Evolutionary conservation across 2,113 vertebrate species (phyloP).

Genomic region (Phocoena phocoena): DNA sequence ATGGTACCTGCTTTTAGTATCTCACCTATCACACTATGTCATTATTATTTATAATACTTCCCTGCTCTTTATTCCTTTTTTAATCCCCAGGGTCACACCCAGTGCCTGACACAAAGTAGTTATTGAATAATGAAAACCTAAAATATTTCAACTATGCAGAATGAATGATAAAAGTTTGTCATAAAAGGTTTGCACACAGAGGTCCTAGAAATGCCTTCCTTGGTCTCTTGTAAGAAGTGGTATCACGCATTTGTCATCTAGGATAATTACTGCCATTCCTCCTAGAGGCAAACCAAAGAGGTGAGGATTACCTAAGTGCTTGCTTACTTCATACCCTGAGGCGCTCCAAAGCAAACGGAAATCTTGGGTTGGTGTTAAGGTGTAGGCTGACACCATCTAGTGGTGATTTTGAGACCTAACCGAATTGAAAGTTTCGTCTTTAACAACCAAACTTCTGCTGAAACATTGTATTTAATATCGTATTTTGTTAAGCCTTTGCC

Average conservation of each 20-base stretch:
- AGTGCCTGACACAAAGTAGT: not conserved
- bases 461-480: not conserved
- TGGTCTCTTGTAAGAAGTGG: not conserved
- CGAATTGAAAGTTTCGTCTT: slow-evolving; percentile 12
- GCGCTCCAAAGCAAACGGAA: not conserved
- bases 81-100: not conserved
- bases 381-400: slow-evolving; percentile 68
- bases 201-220: not conserved
- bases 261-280: not conserved
- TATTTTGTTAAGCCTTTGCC: not conserved
- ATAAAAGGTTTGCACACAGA: not conserved
- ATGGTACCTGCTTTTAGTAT: not conserved
- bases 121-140: not conserved
- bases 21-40: not conserved
- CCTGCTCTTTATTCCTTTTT: not conserved
- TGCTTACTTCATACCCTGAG: not conserved
- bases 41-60: not conserved
- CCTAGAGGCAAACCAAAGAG: not conserved
- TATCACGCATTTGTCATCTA: not conserved
- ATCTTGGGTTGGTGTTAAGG: not conserved
- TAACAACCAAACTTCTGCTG: not conserved
- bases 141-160: slow-evolving; percentile 37
- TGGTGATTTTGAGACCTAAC: slow-evolving; percentile 15
- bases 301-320: not conserved
- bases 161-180: not conserved